A percentile compares a stretch with the other conserved stretches of the same genome.
These are phyloP conservation scores for Echiichthys vipera DNA, from an alignment of 2,797 vertebrate species.

Conservation along the genomic window DNA sequence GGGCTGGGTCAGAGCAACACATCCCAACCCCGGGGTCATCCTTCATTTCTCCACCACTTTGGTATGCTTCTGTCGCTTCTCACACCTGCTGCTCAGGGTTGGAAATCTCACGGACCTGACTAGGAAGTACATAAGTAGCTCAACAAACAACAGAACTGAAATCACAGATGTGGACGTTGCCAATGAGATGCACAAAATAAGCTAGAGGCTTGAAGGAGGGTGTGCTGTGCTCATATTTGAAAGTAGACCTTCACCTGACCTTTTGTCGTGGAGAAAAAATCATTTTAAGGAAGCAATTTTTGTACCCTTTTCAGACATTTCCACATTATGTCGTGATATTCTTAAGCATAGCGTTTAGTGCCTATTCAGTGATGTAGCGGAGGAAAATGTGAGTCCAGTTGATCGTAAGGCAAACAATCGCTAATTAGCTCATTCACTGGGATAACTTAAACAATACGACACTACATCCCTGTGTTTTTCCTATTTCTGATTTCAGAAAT, in stretches of 20 bases:
- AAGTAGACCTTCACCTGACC: background rate
- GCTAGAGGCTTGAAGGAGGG: background rate
- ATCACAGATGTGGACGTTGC: background rate
- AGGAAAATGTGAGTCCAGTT: slow-evolving; percentile 24
- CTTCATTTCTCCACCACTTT: slow-evolving; percentile 62
- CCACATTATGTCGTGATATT: slow-evolving; percentile 1
- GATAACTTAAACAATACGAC: background rate
- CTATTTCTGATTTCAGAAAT: background rate
- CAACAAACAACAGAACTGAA: slow-evolving; percentile 11
- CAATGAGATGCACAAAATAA: slow-evolving; percentile 27
- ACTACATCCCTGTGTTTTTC: background rate
- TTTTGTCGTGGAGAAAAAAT: background rate
- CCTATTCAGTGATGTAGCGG: background rate
- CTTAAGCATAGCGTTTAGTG: background rate
- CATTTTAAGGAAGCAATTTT: background rate
- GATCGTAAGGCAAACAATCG: slow-evolving; percentile 44
- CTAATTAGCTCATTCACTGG: background rate
- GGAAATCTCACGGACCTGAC: background rate
- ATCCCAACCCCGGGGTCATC: slow-evolving; percentile 13
- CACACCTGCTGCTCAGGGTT: slow-evolving; percentile 15
- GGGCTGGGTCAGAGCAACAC: slow-evolving; percentile 16
- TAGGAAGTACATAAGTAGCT: slow-evolving; percentile 15
- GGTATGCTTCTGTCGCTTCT: slow-evolving; percentile 53
- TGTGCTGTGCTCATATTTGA: background rate
- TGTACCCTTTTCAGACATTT: background rate